These are phyloP conservation scores for Drosophila funebris DNA, from an alignment of 1,140 invertebrate genomes.

Conservation along the genomic window DNA sequence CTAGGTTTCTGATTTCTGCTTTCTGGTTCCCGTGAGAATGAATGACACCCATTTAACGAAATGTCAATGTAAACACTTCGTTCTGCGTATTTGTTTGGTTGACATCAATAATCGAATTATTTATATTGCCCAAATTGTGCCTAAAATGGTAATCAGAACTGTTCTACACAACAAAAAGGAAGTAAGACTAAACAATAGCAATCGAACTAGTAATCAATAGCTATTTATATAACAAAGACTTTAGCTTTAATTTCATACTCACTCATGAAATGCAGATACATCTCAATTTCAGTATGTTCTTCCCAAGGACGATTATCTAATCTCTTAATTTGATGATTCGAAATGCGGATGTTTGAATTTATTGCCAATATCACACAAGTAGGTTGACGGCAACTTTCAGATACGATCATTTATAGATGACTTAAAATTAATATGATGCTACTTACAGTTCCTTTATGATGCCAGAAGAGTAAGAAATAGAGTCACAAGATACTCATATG, in stretches of 20 bases:
- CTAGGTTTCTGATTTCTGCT: not conserved
- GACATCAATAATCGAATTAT: not conserved
- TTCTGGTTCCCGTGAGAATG: not conserved
- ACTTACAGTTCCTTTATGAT: too few species aligned
- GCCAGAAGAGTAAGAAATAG: too few species aligned
- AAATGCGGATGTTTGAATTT: not conserved
- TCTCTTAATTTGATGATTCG: not conserved
- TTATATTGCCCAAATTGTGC: not conserved
- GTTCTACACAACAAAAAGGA: not conserved
- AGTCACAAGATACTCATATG: too few species aligned
- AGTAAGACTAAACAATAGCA: not conserved
- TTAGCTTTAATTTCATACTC: not conserved
- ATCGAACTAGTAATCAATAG: conserved; percentile 5
- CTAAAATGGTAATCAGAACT: conserved; percentile 1
- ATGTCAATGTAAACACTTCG: conserved; percentile 6
- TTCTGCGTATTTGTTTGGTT: not conserved
- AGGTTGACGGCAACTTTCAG: not conserved
- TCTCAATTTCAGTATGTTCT: not conserved
- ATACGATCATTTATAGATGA: not conserved
- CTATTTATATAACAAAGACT: conserved; percentile 6
- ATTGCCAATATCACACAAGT: too few species aligned
- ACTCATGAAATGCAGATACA: not conserved
- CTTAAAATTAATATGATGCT: too few species aligned
- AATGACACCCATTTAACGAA: not conserved
- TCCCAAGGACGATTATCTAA: not conserved